phyloP scores from a whole-genome alignment of 1,140 invertebrate species.

The Leptopilina clavipes region DNA sequence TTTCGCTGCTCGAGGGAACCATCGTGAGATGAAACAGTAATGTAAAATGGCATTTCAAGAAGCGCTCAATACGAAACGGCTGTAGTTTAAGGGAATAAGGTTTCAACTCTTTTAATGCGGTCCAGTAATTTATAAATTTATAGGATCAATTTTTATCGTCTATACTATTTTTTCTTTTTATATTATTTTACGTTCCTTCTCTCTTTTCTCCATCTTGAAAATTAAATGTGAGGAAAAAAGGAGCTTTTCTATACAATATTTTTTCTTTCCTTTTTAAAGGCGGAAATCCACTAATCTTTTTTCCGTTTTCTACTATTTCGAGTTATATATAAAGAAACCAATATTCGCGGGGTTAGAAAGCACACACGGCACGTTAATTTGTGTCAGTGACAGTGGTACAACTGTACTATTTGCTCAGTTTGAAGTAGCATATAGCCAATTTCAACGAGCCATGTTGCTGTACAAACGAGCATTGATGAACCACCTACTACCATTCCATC shows the following conservation, averaged over 20 bases:
- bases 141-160: background rate
- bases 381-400: background rate
- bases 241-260: too few species aligned
- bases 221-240: too few species aligned
- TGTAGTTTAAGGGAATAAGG: background rate
- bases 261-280: too few species aligned
- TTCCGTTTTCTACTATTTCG: too few species aligned
- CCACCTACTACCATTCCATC: constrained; percentile 9
- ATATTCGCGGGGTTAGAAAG: background rate
- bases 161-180: background rate
- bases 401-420: constrained; percentile 2
- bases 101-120: constrained; percentile 19
- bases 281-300: too few species aligned
- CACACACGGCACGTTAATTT: constrained; percentile 10
- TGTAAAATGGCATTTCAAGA: constrained; percentile 22
- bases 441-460: constrained; percentile 28
- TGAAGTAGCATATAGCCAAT: constrained; percentile 9
- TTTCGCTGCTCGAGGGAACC: background rate
- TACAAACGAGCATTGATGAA: constrained; percentile 32
- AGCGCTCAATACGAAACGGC: background rate
- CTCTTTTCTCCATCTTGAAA: too few species aligned
- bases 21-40: constrained; percentile 32
- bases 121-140: constrained; percentile 15
- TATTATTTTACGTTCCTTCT: background rate
- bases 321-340: background rate